These are phyloP conservation scores for Pempheris klunzingeri DNA, from an alignment of 2,797 vertebrate genomes.

Conservation along the genomic window DNA sequence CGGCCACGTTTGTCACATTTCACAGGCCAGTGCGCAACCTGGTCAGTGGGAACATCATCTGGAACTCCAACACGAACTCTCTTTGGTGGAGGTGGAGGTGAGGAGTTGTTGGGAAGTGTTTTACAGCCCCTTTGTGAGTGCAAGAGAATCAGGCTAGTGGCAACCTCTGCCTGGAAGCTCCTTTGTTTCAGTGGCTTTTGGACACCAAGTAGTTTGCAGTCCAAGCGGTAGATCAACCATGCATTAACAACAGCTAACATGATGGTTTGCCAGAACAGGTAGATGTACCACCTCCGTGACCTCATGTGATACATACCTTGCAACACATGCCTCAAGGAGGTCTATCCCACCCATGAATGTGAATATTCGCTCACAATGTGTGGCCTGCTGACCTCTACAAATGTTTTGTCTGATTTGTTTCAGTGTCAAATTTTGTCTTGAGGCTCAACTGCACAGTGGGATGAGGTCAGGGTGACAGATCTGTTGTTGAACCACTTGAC, in stretches of 20 bases:
- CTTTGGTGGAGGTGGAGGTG: slow-evolving; percentile 32
- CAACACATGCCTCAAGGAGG: no score
- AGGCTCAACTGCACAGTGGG: no score
- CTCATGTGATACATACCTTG: slow-evolving; percentile 42
- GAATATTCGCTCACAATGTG: no score
- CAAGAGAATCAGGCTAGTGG: slow-evolving; percentile 34
- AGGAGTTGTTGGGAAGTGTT: slow-evolving; percentile 8
- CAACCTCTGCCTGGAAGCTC: slow-evolving; percentile 27
- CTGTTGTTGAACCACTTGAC: slow-evolving; percentile 48
- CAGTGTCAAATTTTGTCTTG: no score
- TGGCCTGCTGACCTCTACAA: no score
- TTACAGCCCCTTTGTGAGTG: slow-evolving; percentile 15
- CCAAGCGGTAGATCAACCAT: slow-evolving; percentile 22
- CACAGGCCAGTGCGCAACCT: slow-evolving; percentile 46
- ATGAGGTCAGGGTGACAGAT: not conserved
- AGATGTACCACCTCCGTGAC: slow-evolving; percentile 42
- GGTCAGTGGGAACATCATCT: slow-evolving; percentile 24
- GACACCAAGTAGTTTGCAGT: slow-evolving; percentile 30
- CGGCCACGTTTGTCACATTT: slow-evolving; percentile 33
- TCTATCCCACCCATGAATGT: no score
- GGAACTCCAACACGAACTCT: slow-evolving; percentile 38
- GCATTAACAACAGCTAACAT: slow-evolving; percentile 36
- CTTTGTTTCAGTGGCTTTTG: slow-evolving; percentile 27
- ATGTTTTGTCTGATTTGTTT: no score
- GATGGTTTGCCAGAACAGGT: slow-evolving; percentile 55